phyloP scores from a whole-genome alignment of 2,113 vertebrate genomes.

The Thryonomys swinderianus region DNA sequence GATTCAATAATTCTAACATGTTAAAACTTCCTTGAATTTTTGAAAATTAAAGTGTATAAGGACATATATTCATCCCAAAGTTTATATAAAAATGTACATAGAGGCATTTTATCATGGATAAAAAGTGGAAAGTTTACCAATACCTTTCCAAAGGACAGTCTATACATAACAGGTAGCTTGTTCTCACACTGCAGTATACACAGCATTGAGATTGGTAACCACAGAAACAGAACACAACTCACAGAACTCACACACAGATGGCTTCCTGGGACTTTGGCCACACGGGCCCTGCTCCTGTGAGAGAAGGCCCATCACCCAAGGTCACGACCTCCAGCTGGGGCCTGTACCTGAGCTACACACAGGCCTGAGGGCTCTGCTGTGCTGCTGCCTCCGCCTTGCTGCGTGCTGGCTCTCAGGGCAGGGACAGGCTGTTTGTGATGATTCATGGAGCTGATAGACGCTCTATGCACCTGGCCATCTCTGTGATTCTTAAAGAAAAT shows the following conservation, averaged over 20 bases:
- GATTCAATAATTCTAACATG: no score
- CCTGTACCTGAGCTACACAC: rapidly evolving
- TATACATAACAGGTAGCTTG: neutral
- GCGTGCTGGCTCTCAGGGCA: neutral
- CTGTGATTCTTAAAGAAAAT: neutral
- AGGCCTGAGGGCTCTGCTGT: rapidly evolving
- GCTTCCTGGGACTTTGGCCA: neutral
- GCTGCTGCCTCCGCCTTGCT: neutral
- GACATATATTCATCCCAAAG: neutral
- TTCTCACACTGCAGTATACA: neutral
- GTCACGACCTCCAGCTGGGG: rapidly evolving
- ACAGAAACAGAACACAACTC: rapidly evolving
- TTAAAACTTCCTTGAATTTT: neutral
- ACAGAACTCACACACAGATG: rapidly evolving
- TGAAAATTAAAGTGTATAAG: neutral
- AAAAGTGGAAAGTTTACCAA: neutral
- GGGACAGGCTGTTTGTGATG: neutral
- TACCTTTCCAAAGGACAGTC: neutral
- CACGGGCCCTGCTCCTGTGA: rapidly evolving
- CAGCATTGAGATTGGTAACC: neutral
- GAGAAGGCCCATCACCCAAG: neutral
- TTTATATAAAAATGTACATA: neutral
- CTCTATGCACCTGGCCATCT: neutral
- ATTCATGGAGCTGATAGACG: rapidly evolving
- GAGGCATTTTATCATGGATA: neutral